Evolutionary conservation across 2,888 invertebrate species (phyloP), one percentile per base, ranked within the genome.

Genomic region (Aspidiotus rigidus): DNA sequence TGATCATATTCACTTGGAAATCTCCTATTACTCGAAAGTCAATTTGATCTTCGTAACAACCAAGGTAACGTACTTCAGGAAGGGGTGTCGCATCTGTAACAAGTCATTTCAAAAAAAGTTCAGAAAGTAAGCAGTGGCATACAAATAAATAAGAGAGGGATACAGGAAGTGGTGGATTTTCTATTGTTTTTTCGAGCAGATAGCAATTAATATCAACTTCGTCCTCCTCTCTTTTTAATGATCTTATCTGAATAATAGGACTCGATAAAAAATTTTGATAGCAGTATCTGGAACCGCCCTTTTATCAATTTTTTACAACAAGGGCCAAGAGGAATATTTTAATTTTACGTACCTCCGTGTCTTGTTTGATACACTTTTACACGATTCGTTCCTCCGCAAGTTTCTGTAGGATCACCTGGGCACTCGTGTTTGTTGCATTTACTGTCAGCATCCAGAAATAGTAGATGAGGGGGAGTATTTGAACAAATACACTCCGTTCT

Each of bases 401-500:
- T 71, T 44, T 72, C 69, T 10, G 62, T 41, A 10, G 41, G 44
- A 28, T 73, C 73, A 8, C 71, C 73, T 7, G 72, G 71, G 55
- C 74, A 74, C n/a, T 55, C 39, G 8, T 59, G 10, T 7, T 60
- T 64, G 13, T 67, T 66, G 59, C 74, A 74, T 16, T 72, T 70
- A 15, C 67, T 71, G 54, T 72, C 71, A 28, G 39, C 71, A 57
- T 69, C 71, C 15, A 54, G 39, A 16, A 71, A 63, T 15, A 28
- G 54, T n/a, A 56, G 41, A n/a, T 28, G 63, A 10, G 71, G 69
- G 16, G 62, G 15, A 42, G 59, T 61, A 39, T 72, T 74, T 7
- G 73, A 73, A 66, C 74, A 75, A 62, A 64, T 72, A 71, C 74
- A 74, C 69, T 73, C 71, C n/a, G 53, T 41, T 1, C 69, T 69